Evolutionary conservation across 2,888 invertebrate species (phyloP), one percentile per base, ranked within the genome.

Genomic region (Heliconius hortense): DNA sequence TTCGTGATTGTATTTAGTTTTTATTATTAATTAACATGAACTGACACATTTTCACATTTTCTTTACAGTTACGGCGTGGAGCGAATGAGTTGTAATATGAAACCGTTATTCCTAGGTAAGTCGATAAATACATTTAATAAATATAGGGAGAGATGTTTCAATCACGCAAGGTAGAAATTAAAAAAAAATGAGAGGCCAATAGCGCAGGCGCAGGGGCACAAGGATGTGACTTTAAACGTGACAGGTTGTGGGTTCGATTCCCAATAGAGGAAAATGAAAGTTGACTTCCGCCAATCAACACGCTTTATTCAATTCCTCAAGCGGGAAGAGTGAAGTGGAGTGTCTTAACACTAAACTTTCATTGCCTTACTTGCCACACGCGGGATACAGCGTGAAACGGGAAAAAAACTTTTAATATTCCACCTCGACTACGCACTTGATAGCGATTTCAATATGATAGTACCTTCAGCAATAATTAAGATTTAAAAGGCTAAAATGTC

Each of bases 61-160:
- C 18, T 78, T 78, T 77, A 74, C 79, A 77, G 75, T 75, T 64
- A 73, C 69, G 11, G 60, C 43, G 11, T 31, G 77, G 60, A 77
- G 72, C n/a, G 43, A 67, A 43, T 53, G 72, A 64, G 71, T 69
- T 70, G 59, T 62, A 60, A 75, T 35, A 80, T 81, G 81, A 79
- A 78, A 71, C 78, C 76, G 75, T 76, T 81, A 76, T 53, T 78
- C 28, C 60, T 80, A 24, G 75, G 81, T 81, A 75, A 81, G 80
- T 76, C 48, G 15, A 59, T 43, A 64, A 64, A 72, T 62, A 62
- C 35, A 31, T n/a, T 21, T 35, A 48, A 71, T 31, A 60, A 39
- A 35, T 60, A 18, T 35, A 69, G n/a, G 31, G 11, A 66, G 39
- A 35, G 26, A 60, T 4, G 4, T 24, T 18, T 60, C 31, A 48